Conservation (phyloP, 2,113 vertebrate species). For the Sterrhoptilus dennistouni region DNA sequence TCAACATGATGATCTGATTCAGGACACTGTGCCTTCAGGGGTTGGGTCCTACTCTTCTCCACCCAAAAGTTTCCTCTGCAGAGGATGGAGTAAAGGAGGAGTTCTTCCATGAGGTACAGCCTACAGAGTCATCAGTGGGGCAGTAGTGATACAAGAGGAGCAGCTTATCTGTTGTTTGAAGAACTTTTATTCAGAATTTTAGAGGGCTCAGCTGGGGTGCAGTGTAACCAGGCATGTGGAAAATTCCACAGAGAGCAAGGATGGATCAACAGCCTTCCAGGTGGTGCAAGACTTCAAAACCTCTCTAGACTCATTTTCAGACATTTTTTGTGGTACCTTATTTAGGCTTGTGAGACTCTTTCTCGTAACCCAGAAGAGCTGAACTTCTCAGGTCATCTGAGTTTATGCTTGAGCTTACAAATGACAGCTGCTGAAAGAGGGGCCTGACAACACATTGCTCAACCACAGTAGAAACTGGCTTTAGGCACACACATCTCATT, state of each 20-base stretch:
- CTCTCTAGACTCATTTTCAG: background rate
- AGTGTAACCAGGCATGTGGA: background rate
- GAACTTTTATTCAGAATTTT: background rate
- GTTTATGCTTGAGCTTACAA: background rate
- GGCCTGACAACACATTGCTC: background rate
- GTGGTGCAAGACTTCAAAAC: background rate
- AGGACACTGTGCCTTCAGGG: background rate
- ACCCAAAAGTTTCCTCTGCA: background rate
- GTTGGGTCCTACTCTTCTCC: background rate
- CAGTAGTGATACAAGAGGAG: background rate
- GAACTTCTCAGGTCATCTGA: background rate
- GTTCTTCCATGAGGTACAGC: background rate
- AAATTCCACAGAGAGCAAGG: background rate
- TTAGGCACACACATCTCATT: background rate
- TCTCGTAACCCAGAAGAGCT: background rate
- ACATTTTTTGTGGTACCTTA: background rate
- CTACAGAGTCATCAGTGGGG: rapidly evolving
- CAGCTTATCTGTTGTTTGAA: background rate
- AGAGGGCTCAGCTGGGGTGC: background rate
- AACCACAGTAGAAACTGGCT: background rate
- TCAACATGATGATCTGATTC: background rate
- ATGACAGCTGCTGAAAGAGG: background rate
- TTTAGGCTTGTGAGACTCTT: background rate
- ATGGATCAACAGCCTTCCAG: background rate
- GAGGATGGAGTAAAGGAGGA: background rate